A percentile compares a stretch with the other conserved stretches of the same genome.
These are phyloP conservation scores for Diloba caeruleocephala DNA, from an alignment of 2,888 invertebrate genomes.

Conservation along the genomic window DNA sequence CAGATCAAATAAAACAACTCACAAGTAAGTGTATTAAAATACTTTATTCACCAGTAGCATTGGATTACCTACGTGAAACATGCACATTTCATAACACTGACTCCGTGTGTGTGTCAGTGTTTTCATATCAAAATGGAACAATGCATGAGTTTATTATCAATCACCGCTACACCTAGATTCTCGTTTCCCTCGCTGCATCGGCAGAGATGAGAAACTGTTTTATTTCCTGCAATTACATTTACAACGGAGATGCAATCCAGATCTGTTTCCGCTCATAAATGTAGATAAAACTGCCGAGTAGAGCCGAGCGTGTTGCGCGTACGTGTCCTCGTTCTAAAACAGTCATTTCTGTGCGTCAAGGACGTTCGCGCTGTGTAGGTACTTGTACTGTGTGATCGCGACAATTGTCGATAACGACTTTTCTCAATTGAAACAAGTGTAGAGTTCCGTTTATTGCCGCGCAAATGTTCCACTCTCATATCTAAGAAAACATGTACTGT, in stretches of 20 bases:
- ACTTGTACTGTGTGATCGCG: conserved; percentile 54
- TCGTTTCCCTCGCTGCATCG: conserved; percentile 56
- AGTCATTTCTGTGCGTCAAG: conserved; percentile 63
- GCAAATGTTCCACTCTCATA: conserved; percentile 48
- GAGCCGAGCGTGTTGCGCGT: conserved; percentile 44
- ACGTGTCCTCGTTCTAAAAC: conserved; percentile 69
- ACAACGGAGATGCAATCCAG: conserved; percentile 67
- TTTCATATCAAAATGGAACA: conserved; percentile 28
- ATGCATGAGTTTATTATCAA: conserved; percentile 62
- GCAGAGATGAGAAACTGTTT: conserved; percentile 60
- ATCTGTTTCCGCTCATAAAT: conserved; percentile 69
- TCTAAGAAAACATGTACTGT: conserved; percentile 54
- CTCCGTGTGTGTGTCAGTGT: conserved; percentile 15
- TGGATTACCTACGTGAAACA: neutral
- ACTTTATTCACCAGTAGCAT: conserved; percentile 11
- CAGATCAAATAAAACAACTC: too few relatives aligned
- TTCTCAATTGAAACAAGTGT: conserved; percentile 58
- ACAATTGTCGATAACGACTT: conserved; percentile 55
- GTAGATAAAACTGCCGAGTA: conserved; percentile 54
- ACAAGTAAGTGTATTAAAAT: neutral
- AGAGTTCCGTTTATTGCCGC: conserved; percentile 55
- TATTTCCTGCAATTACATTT: conserved; percentile 68
- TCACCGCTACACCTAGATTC: conserved; percentile 51
- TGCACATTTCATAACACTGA: conserved; percentile 11
- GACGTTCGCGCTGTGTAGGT: conserved; percentile 58